A percentile compares a stretch with the other conserved stretches of the same genome.
Conservation (phyloP, 1,140 invertebrate species). For the Chrysoperla carnea region DNA sequence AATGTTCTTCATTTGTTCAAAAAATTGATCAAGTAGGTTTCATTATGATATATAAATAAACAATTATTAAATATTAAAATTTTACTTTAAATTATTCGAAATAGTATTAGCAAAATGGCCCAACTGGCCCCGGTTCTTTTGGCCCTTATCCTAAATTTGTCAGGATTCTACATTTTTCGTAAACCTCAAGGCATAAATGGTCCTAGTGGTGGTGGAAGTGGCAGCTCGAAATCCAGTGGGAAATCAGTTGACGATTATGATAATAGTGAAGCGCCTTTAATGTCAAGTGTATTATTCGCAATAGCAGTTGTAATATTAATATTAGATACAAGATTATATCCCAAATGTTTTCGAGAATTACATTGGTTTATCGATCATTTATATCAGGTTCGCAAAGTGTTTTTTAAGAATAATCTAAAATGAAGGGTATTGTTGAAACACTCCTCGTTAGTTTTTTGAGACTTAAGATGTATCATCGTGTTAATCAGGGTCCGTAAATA, state of each 20-base stretch:
- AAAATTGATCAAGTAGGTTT: too few species aligned
- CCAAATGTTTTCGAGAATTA: background rate
- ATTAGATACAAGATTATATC: background rate
- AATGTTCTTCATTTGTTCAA: too few species aligned
- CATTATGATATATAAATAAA: too few species aligned
- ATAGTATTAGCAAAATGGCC: background rate
- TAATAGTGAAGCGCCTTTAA: background rate
- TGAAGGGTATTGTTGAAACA: too few species aligned
- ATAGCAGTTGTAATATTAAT: background rate
- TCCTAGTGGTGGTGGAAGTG: background rate
- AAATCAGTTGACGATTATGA: too few species aligned
- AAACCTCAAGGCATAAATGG: background rate
- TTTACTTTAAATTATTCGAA: too few species aligned
- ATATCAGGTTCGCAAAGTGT: background rate
- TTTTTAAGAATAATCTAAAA: too few species aligned
- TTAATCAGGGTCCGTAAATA: too few species aligned
- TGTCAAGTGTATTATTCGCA: background rate
- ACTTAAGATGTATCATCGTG: too few species aligned
- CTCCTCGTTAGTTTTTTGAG: too few species aligned
- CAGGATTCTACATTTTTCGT: background rate
- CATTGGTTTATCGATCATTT: background rate
- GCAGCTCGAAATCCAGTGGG: too few species aligned
- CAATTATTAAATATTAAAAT: too few species aligned
- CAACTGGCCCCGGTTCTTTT: background rate
- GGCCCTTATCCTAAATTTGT: background rate